Percentiles rank a stretch among this genome's conserved stretches.
Evolutionary conservation across 2,888 invertebrate species (phyloP).

Genomic region (Lepeophtheirus nordmannii): DNA sequence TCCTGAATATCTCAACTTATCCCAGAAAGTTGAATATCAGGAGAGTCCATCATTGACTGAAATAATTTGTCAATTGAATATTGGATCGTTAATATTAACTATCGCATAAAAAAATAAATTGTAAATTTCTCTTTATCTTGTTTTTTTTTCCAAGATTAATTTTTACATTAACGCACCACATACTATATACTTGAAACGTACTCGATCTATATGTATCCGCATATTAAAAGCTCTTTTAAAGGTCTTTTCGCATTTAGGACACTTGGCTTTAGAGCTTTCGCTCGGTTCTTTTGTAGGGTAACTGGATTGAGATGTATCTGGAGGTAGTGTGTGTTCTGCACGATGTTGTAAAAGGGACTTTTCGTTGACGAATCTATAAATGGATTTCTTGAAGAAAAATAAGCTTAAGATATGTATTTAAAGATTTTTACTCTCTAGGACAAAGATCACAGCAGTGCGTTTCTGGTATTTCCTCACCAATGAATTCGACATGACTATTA

Average conservation of each 20-base stretch:
- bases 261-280: conserved; percentile 15
- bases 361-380: conserved; percentile 11
- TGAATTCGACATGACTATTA: background rate
- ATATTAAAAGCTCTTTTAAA: conserved; percentile 18
- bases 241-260: conserved; percentile 22
- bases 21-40: too few species aligned
- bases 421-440: conserved; percentile 9
- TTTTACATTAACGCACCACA: too few species aligned
- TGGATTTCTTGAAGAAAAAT: background rate
- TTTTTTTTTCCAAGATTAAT: too few species aligned
- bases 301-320: background rate
- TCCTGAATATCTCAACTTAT: too few species aligned
- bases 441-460: conserved; percentile 11
- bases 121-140: too few species aligned
- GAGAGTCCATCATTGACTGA: too few species aligned
- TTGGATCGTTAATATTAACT: too few species aligned
- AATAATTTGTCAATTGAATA: too few species aligned
- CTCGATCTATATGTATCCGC: conserved; percentile 21
- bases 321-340: background rate
- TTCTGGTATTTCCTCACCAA: conserved; percentile 7
- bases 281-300: background rate
- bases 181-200: background rate
- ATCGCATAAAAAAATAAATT: too few species aligned
- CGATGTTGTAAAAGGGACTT: conserved; percentile 3
- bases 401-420: background rate